phyloP scores from a whole-genome alignment of 1,140 invertebrate genomes.

The Trichogramma pretiosum region DNA sequence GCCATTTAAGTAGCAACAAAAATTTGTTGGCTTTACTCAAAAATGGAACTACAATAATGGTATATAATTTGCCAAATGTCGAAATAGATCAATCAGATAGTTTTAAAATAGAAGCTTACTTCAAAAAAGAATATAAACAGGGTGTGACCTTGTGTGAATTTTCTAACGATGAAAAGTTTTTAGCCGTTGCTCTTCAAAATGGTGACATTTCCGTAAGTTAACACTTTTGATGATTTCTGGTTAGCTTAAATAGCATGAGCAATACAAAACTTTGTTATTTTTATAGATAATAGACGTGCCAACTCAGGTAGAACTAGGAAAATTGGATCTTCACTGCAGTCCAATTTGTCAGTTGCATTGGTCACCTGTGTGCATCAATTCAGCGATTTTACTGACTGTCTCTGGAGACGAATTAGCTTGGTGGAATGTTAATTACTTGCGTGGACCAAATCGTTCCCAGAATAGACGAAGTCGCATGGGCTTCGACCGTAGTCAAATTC shows the following conservation, averaged over 20 bases:
- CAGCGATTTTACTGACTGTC: constrained; percentile 33
- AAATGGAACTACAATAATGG: constrained; percentile 9
- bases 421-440: constrained; percentile 33
- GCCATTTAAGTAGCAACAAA: constrained; percentile 28
- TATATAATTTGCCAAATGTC: constrained; percentile 16
- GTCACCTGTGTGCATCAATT: constrained; percentile 25
- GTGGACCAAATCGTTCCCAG: constrained; percentile 16
- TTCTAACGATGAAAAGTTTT: constrained; percentile 33
- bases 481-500: constrained; percentile 28
- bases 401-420: constrained; percentile 33
- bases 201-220: constrained; percentile 35
- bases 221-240: neutral
- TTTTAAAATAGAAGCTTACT: constrained; percentile 11
- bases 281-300: constrained; percentile 33
- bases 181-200: constrained; percentile 34
- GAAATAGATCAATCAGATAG: neutral
- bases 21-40: constrained; percentile 29
- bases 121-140: constrained; percentile 13
- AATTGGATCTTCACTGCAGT: constrained; percentile 26
- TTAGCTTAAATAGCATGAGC: no score
- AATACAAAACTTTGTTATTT: neutral
- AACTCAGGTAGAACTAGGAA: constrained; percentile 17
- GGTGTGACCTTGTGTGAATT: constrained; percentile 33
- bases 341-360: constrained; percentile 33
- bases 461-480: constrained; percentile 28